These are phyloP conservation scores for Amblyteles armatorius DNA, from an alignment of 2,888 invertebrate species.

Conservation along the genomic window DNA sequence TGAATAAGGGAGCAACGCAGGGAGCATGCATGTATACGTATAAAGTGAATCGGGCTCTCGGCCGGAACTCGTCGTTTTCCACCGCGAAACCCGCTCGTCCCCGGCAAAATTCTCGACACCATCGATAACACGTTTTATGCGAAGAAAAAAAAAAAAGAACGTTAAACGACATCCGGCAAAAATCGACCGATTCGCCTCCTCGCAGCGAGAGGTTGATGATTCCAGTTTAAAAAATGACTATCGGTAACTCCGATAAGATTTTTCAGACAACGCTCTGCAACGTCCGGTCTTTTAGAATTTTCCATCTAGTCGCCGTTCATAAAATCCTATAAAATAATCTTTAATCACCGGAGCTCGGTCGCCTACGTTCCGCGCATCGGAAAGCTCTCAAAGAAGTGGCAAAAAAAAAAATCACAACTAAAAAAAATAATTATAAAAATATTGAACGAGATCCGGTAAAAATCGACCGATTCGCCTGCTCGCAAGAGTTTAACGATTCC, in stretches of 20 bases:
- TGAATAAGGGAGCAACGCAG: slow-evolving; percentile 23
- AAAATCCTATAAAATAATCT: not conserved
- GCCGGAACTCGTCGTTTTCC: slow-evolving; percentile 52
- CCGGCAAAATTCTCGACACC: not conserved
- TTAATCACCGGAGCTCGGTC: not conserved
- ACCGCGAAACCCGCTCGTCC: not conserved
- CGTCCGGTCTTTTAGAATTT: slow-evolving; percentile 4
- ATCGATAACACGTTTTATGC: slow-evolving; percentile 36
- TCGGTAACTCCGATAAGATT: slow-evolving; percentile 9
- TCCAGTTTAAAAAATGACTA: not conserved
- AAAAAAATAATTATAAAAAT: not conserved
- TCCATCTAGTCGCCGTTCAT: not conserved
- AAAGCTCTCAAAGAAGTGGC: not conserved
- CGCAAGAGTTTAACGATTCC: not conserved
- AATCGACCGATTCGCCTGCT: slow-evolving; percentile 20
- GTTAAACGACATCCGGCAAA: slow-evolving; percentile 56
- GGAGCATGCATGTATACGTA: not conserved
- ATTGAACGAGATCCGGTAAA: slow-evolving; percentile 53
- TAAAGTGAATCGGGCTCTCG: not conserved
- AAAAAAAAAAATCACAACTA: not conserved
- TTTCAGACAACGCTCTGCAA: not conserved
- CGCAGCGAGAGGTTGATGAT: not conserved
- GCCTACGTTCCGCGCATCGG: not conserved
- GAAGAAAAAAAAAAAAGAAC: slow-evolving; percentile 13
- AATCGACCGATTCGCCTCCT: slow-evolving; percentile 16